These are phyloP conservation scores for Capromys pilorides DNA, from an alignment of 2,797 vertebrate genomes.

Conservation along the genomic window DNA sequence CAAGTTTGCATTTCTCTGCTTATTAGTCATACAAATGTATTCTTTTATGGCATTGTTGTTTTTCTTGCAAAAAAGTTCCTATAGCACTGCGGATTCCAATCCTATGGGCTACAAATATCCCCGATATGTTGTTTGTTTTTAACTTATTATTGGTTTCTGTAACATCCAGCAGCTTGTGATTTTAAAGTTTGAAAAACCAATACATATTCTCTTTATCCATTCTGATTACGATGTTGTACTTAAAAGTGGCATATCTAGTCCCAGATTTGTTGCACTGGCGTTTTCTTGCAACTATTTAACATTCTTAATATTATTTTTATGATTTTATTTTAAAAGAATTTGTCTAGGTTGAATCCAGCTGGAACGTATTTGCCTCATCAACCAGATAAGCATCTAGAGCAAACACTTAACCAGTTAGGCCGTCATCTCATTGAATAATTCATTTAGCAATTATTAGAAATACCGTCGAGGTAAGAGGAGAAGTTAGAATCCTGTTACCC, in stretches of 20 bases:
- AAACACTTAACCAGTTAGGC: not conserved
- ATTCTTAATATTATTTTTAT: not conserved
- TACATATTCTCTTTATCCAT: not conserved
- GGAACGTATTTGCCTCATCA: not conserved
- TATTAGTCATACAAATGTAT: not conserved
- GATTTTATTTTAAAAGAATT: slow-evolving; percentile 42
- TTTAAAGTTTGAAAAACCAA: not conserved
- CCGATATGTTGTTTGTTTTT: not conserved
- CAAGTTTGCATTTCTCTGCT: not conserved
- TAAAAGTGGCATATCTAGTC: not conserved
- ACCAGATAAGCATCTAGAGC: not conserved
- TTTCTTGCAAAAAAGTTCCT: not conserved
- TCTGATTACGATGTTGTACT: not conserved
- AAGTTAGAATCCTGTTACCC: not conserved
- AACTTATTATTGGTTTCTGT: not conserved
- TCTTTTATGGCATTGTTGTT: not conserved
- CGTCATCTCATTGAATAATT: not conserved
- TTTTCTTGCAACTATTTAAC: slow-evolving; percentile 28
- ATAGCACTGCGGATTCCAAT: not conserved
- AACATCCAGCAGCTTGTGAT: not conserved
- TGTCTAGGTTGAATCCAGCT: not conserved
- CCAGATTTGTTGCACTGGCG: not conserved
- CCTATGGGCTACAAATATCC: not conserved
- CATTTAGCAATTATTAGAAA: not conserved
- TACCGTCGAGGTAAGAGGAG: not conserved